Conservation (phyloP, 2,113 vertebrate genomes). For the Stictonetta naevosa region DNA sequence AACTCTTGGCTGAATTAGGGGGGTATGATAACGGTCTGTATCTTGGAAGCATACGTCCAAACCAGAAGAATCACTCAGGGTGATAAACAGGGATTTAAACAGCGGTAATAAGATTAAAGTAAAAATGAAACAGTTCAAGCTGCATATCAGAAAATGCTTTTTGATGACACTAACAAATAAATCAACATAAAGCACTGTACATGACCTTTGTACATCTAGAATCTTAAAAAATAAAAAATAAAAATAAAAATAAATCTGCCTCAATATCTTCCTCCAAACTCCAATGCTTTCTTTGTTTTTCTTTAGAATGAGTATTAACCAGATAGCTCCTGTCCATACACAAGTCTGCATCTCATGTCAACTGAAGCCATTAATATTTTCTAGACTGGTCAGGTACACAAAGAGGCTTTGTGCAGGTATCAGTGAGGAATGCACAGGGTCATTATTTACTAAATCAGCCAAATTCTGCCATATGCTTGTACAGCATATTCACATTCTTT, state of each 20-base stretch:
- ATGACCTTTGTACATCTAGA: not conserved
- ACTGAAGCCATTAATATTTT: not conserved
- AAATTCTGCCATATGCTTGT: not conserved
- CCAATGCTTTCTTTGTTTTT: not conserved
- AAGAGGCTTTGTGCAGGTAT: not conserved
- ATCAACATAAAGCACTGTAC: not conserved
- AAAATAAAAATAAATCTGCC: not conserved
- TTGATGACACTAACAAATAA: conserved; percentile 2
- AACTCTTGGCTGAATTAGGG: not conserved
- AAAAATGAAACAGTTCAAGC: conserved; percentile 20
- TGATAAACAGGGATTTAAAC: conserved; percentile 17
- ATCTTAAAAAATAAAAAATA: not conserved
- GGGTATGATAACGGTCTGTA: not conserved
- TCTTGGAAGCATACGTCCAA: not conserved
- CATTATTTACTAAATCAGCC: not conserved
- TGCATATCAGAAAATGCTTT: not conserved
- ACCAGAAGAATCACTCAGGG: not conserved
- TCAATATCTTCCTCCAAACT: not conserved
- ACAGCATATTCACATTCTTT: not conserved
- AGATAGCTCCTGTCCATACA: not conserved
- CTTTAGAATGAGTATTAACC: not conserved
- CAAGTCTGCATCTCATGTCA: not conserved
- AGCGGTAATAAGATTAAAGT: conserved; percentile 16
- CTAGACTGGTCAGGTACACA: not conserved
- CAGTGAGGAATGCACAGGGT: not conserved